Conservation (phyloP, 2,888 invertebrate species). For the Antitype chi region DNA sequence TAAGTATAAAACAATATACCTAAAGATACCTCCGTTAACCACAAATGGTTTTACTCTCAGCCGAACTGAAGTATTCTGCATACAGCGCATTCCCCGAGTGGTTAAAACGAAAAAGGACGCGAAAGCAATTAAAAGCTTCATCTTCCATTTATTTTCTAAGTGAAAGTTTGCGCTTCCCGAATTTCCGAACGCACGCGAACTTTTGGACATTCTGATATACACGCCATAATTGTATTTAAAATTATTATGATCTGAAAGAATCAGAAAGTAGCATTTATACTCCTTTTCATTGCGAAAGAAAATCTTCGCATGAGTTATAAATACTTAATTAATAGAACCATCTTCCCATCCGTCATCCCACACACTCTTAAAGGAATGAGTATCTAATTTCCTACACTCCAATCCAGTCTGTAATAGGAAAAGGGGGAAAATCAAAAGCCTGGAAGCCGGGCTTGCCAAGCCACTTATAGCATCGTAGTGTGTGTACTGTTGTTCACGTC, state of each 20-base stretch:
- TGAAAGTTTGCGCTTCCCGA: too few relatives aligned
- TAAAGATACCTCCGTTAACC: conserved; percentile 26
- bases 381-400: conserved; percentile 36
- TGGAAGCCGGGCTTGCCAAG: conserved; percentile 35
- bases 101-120: conserved; percentile 23
- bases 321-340: conserved; percentile 15
- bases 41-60: conserved; percentile 39
- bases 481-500: conserved; percentile 38
- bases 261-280: background rate
- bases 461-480: conserved; percentile 34
- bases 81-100: conserved; percentile 19
- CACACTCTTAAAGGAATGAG: conserved; percentile 10
- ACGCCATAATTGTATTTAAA: too few relatives aligned
- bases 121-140: conserved; percentile 9
- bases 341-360: background rate
- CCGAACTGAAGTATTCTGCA: conserved; percentile 33
- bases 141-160: background rate
- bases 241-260: too few relatives aligned
- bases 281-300: background rate
- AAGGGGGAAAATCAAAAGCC: conserved; percentile 25
- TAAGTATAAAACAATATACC: too few relatives aligned
- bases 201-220: too few relatives aligned
- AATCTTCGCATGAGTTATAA: background rate
- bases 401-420: conserved; percentile 4
- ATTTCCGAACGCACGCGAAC: too few relatives aligned